A percentile compares a stretch with the other conserved stretches of the same genome.
phyloP scores from a whole-genome alignment of 2,888 invertebrate genomes.

The Torymus tubicola region DNA sequence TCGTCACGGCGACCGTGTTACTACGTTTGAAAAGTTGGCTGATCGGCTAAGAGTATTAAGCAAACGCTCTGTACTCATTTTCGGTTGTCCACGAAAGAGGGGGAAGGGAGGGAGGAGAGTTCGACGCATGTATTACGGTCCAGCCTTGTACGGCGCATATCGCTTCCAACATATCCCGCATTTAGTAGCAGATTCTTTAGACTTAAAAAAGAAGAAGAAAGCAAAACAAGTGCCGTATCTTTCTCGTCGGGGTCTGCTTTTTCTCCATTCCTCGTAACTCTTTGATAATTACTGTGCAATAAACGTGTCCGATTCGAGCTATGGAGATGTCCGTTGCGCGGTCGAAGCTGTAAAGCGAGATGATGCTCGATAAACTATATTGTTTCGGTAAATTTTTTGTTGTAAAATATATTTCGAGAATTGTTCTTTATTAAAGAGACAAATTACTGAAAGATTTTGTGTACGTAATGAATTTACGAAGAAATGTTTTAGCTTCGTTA shows the following conservation, averaged over 20 bases:
- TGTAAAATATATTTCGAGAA: background rate
- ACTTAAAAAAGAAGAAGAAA: constrained; percentile 23
- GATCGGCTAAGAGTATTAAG: background rate
- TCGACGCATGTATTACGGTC: constrained; percentile 33
- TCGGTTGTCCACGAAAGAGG: background rate
- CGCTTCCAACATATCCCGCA: constrained; percentile 71
- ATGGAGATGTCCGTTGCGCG: background rate
- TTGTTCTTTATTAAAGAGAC: background rate
- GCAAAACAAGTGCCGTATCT: constrained; percentile 51
- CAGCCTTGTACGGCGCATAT: constrained; percentile 64
- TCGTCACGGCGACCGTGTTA: too few species aligned
- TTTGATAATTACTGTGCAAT: constrained; percentile 57
- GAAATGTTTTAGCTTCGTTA: background rate
- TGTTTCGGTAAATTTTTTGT: constrained; percentile 46
- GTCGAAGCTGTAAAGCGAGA: constrained; percentile 16
- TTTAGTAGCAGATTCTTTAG: constrained; percentile 52
- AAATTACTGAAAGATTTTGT: constrained; percentile 20
- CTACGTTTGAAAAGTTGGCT: background rate
- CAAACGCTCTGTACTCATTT: constrained; percentile 13
- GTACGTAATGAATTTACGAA: constrained; percentile 15
- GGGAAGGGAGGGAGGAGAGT: background rate
- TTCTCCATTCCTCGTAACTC: constrained; percentile 56
- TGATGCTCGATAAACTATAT: constrained; percentile 38
- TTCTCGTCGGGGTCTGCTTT: constrained; percentile 52
- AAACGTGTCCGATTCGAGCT: constrained; percentile 48